Conservation (phyloP, 1,140 invertebrate genomes). For the Diabrotica virgifera region DNA sequence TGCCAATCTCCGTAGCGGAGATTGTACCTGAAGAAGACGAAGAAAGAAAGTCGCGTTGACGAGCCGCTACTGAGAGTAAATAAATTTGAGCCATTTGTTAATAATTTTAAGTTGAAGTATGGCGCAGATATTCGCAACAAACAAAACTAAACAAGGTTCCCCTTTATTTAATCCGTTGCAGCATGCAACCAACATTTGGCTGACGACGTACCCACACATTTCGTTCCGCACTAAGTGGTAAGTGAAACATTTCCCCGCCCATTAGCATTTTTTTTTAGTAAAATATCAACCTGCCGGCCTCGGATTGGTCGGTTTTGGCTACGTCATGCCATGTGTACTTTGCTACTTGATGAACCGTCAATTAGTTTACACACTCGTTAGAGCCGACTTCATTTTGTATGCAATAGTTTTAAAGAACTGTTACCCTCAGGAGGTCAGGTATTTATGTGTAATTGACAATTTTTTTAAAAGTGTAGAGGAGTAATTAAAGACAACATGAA, state of each 20-base stretch:
- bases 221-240: constrained; percentile 6
- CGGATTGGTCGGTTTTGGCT: constrained; percentile 20
- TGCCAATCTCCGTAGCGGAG: too few species aligned
- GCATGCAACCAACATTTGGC: constrained; percentile 9
- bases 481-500: too few species aligned
- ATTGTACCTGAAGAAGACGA: too few species aligned
- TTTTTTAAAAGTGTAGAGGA: not conserved
- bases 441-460: not conserved
- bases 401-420: constrained; percentile 5
- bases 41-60: too few species aligned
- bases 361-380: constrained; percentile 20
- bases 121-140: not conserved
- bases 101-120: not conserved
- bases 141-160: not conserved
- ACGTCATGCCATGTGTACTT: constrained; percentile 33
- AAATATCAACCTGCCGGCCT: not conserved
- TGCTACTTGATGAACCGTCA: constrained; percentile 25
- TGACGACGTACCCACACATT: constrained; percentile 5
- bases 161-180: not conserved
- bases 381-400: constrained; percentile 24
- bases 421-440: not conserved
- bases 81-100: not conserved
- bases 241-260: constrained; percentile 18
- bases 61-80: not conserved
- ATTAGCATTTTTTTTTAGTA: constrained; percentile 19